Percentiles rank a stretch among this genome's conserved stretches.
Conservation (phyloP, 2,113 vertebrate genomes). For the Aptenodytes forsteri region DNA sequence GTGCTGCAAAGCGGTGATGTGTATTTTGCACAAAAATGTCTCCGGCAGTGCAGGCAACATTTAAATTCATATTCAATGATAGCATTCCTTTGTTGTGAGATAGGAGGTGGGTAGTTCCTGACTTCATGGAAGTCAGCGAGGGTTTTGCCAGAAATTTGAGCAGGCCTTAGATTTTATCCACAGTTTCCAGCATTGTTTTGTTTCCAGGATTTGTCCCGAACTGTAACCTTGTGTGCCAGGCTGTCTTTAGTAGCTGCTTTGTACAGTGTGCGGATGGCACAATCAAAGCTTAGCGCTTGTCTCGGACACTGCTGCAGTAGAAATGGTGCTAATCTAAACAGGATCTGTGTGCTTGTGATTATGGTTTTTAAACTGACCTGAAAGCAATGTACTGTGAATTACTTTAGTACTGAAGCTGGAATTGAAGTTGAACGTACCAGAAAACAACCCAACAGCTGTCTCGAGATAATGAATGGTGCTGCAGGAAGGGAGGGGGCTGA, state of each 20-base stretch:
- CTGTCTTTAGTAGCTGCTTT: background rate
- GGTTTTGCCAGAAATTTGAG: background rate
- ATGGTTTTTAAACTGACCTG: background rate
- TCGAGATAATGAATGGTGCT: background rate
- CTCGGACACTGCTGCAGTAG: background rate
- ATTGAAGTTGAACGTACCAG: background rate
- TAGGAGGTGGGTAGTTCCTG: background rate
- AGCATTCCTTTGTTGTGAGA: background rate
- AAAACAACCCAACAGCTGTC: background rate
- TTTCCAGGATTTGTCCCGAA: background rate
- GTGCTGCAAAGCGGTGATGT: background rate
- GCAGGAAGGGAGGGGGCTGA: background rate
- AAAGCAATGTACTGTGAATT: background rate
- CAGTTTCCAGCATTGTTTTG: background rate
- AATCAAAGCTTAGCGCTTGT: background rate
- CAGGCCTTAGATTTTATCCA: background rate
- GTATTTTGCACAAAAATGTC: background rate
- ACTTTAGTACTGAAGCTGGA: background rate
- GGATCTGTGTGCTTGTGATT: background rate
- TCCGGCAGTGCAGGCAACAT: background rate
- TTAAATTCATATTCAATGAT: background rate
- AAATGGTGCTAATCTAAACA: background rate
- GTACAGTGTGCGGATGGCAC: fast-evolving
- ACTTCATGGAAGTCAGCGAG: background rate
- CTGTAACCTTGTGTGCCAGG: background rate